Base-by-base conservation (phyloP, 2,797 vertebrate genomes). In the Rhadinocentrus ornatus region DNA sequence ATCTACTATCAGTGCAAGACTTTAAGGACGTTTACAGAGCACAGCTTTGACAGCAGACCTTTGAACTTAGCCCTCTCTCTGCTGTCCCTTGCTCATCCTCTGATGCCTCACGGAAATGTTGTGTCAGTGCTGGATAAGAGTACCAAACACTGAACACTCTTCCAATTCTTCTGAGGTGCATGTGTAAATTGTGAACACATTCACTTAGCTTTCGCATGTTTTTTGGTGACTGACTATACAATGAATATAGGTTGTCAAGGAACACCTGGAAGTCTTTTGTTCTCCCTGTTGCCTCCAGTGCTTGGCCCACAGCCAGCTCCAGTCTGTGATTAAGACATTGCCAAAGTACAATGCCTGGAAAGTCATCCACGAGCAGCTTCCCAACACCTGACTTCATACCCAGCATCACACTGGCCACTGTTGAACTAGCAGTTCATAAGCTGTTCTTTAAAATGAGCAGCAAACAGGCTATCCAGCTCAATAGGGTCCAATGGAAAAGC, bases 381-480 rank as follows among this genome's bases (percentile, higher is more conserved):
- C 46, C 54, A 56, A 56, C 27, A 32, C 29, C 54, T 31, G 27
- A 32, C 54, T 56, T 56, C 54, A 32, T 6, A 32, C 27, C 29
- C 29, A 56, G 54, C 54, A 56, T 56, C 54, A 56, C n/a, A 37
- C 34, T 59, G 34, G 57, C 57, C n/a, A n/a, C n/a, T n/a, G n/a
- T n/a, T n/a, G n/a, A n/a, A n/a, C n/a, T n/a, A n/a, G n/a, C n/a
- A n/a, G n/a, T n/a, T n/a, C n/a, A n/a, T n/a, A n/a, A n/a, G n/a
- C n/a, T n/a, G n/a, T n/a, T n/a, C n/a, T n/a, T n/a, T n/a, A n/a
- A n/a, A n/a, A n/a, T n/a, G n/a, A n/a, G n/a, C n/a, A n/a, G n/a
- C n/a, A n/a, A n/a, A n/a, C n/a, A n/a, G n/a, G n/a, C n/a, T n/a
- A n/a, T n/a, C n/a, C n/a, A n/a, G n/a, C n/a, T n/a, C n/a, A n/a